These are phyloP conservation scores for Drosophila siamana DNA, from an alignment of 2,888 invertebrate genomes.

Conservation along the genomic window DNA sequence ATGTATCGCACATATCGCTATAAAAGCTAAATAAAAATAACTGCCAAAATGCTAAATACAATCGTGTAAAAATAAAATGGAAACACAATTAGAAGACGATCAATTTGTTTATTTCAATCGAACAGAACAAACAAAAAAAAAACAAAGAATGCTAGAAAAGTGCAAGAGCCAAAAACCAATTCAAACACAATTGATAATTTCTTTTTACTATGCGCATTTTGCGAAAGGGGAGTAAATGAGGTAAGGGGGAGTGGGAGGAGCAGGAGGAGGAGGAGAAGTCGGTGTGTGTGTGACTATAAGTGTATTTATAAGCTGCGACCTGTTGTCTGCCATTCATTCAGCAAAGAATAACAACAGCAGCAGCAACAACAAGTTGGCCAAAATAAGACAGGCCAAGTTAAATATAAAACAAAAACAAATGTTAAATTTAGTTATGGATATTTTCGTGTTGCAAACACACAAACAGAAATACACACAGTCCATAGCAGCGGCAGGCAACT, in stretches of 20 bases:
- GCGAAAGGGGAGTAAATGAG: slow-evolving; percentile 1
- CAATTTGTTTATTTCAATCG: slow-evolving; percentile 67
- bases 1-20: slow-evolving; percentile 39
- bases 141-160: slow-evolving; percentile 4
- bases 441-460: slow-evolving; percentile 60
- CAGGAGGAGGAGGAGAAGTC: slow-evolving; percentile 4
- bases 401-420: slow-evolving; percentile 79
- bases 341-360: slow-evolving; percentile 27
- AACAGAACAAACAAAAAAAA: neutral
- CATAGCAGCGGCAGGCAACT: neutral
- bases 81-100: slow-evolving; percentile 42
- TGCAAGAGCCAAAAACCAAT: slow-evolving; percentile 40
- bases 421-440: slow-evolving; percentile 78
- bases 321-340: slow-evolving; percentile 70
- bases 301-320: slow-evolving; percentile 68
- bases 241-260: neutral
- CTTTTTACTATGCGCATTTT: slow-evolving; percentile 1
- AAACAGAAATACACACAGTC: slow-evolving; percentile 10
- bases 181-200: slow-evolving; percentile 65
- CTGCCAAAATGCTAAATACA: slow-evolving; percentile 28
- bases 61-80: slow-evolving; percentile 56
- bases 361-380: slow-evolving; percentile 65
- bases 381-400: slow-evolving; percentile 67
- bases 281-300: slow-evolving; percentile 43
- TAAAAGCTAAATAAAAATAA: slow-evolving; percentile 20